Percentiles rank a stretch among this genome's conserved stretches.
These are phyloP conservation scores for Galago senegalensis DNA, from an alignment of 2,797 vertebrate species.

Conservation along the genomic window DNA sequence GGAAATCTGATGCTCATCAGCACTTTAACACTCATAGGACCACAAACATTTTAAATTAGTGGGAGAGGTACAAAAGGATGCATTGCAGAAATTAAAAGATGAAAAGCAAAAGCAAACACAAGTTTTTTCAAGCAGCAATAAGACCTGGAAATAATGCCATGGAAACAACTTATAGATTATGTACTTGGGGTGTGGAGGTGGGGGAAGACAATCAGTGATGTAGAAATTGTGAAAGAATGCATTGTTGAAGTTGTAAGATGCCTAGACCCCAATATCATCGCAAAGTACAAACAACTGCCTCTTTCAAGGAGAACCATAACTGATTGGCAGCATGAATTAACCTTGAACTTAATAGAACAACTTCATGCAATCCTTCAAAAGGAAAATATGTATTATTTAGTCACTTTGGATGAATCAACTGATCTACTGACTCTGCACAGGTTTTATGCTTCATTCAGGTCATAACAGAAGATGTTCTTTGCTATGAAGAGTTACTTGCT, in stretches of 20 bases:
- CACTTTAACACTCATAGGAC: neutral
- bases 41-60: neutral
- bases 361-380: neutral
- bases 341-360: neutral
- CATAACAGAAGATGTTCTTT: neutral
- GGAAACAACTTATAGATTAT: neutral
- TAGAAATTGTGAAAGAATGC: neutral
- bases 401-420: neutral
- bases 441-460: neutral
- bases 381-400: neutral
- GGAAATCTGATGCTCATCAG: neutral
- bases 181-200: neutral
- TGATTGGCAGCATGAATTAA: neutral
- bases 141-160: neutral
- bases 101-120: neutral
- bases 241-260: neutral
- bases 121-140: neutral
- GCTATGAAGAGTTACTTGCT: neutral
- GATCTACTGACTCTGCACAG: neutral
- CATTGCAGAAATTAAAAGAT: neutral
- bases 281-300: neutral
- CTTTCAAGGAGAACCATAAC: neutral
- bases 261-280: neutral
- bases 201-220: neutral
- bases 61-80: neutral